Evolutionary conservation across 2,888 invertebrate genomes (phyloP).

Genomic region (Drosophila borealis): DNA sequence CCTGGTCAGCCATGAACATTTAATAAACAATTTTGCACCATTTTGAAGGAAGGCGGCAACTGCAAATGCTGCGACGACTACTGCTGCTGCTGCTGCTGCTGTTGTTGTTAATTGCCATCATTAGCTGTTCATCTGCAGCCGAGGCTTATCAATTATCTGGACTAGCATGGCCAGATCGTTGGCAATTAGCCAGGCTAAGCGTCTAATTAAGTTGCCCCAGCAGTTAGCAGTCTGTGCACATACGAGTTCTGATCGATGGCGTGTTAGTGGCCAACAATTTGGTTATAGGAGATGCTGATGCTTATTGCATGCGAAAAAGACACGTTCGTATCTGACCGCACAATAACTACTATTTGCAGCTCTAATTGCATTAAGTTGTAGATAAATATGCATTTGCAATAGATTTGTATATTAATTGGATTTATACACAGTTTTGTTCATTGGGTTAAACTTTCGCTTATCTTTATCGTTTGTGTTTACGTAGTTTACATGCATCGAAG

Average conservation of each 20-base stretch:
- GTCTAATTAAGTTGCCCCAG: conserved; percentile 75
- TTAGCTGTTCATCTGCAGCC: conserved; percentile 75
- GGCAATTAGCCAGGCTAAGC: conserved; percentile 74
- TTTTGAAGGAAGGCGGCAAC: conserved; percentile 53
- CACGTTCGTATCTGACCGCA: conserved; percentile 20
- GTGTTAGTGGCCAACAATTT: conserved; percentile 45
- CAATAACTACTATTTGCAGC: conserved; percentile 23
- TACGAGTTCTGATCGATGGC: conserved; percentile 67
- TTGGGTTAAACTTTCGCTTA: background rate
- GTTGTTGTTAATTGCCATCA: conserved; percentile 70
- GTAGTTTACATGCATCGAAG: too few species aligned
- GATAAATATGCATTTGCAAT: background rate
- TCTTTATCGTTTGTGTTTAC: background rate
- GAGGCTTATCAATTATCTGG: conserved; percentile 70
- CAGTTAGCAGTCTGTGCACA: conserved; percentile 42
- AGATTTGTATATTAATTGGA: background rate
- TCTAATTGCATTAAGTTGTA: conserved; percentile 8
- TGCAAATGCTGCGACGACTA: conserved; percentile 35
- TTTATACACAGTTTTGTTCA: background rate
- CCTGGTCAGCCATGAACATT: conserved; percentile 63
- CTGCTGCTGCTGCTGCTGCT: conserved; percentile 33
- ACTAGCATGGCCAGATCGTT: conserved; percentile 37
- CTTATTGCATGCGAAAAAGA: conserved; percentile 9
- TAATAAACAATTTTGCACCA: conserved; percentile 77
- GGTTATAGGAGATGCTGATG: conserved; percentile 31